Base-by-base conservation (phyloP, 2,797 vertebrate species). In the Tarsius wallacei region DNA sequence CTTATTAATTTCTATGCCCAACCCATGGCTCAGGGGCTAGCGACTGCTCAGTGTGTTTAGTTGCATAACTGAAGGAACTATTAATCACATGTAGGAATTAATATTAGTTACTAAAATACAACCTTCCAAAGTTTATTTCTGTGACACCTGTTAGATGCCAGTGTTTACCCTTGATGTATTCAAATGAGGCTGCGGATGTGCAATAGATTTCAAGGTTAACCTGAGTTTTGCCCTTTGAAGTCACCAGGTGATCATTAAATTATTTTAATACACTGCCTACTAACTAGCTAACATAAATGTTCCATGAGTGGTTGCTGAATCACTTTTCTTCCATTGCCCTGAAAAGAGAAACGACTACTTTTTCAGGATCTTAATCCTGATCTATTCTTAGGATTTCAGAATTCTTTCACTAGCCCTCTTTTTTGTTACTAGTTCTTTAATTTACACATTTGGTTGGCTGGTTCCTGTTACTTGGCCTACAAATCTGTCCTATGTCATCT, bases 401-500 rank as follows among this genome's bases (percentile, higher is more conserved):
- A 96, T 98, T 98, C 98, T 98, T 98, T 98, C 96, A 93, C 96
- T 93, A 95, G 96, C 88, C 91, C 94, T 98, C 98, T 95, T 94
- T 97, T 98, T 98, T 97, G 95, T 98, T 96, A 93, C 95, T 0
- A 90, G 96, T 90, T 98, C 98, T 98, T 94, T 99, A 98, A 99
- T 99, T 99, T 98, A 98, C 98, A 98, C 98, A 33, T 98, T 98
- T 98, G 97, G 97, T 98, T 98, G 98, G 93, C 98, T 98, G 98
- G 97, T 98, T 98, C 98, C 97, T 98, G 98, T 98, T 98, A 98
- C 98, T 98, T 91, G 97, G 98, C 98, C 98, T 98, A 98, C 98
- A 99, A 98, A 99, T 99, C 99, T 99, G 98, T 99, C 98, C 98
- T 98, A 98, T 99, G 99, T 99, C 99, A 98, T 99, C 98, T 99